Percentiles rank a stretch among this genome's conserved stretches.
These are phyloP conservation scores for Micoletzkya japonica DNA, from an alignment of 2,888 invertebrate species.

Conservation along the genomic window DNA sequence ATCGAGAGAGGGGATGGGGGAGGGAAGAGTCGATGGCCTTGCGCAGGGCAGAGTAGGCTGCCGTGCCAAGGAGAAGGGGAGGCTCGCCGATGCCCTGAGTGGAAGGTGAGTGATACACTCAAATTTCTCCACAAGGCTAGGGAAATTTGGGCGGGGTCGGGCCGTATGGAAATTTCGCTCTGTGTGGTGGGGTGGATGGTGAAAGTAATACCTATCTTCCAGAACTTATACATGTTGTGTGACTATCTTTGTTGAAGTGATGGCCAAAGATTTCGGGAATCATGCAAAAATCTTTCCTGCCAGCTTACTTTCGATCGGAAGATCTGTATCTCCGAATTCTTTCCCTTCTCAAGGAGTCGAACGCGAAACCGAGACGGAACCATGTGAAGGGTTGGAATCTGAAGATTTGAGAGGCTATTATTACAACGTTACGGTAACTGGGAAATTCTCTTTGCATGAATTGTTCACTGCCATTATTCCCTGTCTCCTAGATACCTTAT, in stretches of 20 bases:
- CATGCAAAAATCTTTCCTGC: too few species aligned
- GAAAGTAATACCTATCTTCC: too few species aligned
- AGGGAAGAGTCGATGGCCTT: constrained; percentile 72
- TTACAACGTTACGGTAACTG: too few species aligned
- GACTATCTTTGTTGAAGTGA: too few species aligned
- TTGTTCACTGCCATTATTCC: neutral
- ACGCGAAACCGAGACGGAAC: constrained; percentile 90
- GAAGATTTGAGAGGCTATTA: neutral
- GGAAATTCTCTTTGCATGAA: neutral
- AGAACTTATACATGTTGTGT: too few species aligned
- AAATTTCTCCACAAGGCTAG: too few species aligned
- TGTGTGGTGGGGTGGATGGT: too few species aligned
- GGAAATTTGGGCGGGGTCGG: too few species aligned
- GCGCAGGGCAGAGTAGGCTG: constrained; percentile 84
- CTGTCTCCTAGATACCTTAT: constrained; percentile 70
- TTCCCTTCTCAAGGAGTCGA: constrained; percentile 81
- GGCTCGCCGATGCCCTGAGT: constrained; percentile 51
- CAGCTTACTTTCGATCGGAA: constrained; percentile 93
- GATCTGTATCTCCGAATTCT: constrained; percentile 81
- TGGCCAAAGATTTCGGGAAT: too few species aligned
- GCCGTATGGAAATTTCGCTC: too few species aligned
- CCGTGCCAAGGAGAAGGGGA: constrained; percentile 66
- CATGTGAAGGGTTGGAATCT: constrained; percentile 83
- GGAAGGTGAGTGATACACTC: neutral
- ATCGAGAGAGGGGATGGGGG: too few species aligned